Conservation (phyloP, 2,797 vertebrate species). For the Enteromius mattozi region DNA sequence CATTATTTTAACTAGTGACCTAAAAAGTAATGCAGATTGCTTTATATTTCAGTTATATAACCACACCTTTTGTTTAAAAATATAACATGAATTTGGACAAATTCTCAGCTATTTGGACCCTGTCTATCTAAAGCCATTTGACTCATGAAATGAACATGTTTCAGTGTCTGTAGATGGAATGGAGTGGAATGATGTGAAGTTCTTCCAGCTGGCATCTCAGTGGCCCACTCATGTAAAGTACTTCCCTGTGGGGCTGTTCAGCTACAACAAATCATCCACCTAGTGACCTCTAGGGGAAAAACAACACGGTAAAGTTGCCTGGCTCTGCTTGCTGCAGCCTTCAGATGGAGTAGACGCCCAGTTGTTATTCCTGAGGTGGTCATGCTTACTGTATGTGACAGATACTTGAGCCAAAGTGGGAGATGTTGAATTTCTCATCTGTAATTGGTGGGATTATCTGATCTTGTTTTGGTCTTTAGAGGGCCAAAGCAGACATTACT, state of each 20-base stretch:
- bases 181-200: slow-evolving; percentile 84
- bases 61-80: no score
- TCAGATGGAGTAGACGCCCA: neutral
- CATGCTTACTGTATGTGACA: neutral
- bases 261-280: slow-evolving; percentile 72
- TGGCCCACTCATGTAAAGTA: slow-evolving; percentile 86
- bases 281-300: slow-evolving; percentile 33
- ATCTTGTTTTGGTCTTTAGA: neutral
- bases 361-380: slow-evolving; percentile 2
- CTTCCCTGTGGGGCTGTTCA: slow-evolving; percentile 81
- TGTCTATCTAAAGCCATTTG: neutral
- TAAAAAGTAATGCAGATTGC: neutral
- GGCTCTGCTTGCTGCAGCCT: neutral
- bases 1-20: neutral
- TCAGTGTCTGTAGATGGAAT: slow-evolving; percentile 82
- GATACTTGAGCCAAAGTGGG: slow-evolving; percentile 1
- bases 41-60: no score
- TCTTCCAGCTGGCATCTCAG: slow-evolving; percentile 83
- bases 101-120: neutral
- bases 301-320: neutral
- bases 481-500: neutral
- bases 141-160: neutral
- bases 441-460: neutral
- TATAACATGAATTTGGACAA: no score
- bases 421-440: neutral